A percentile compares a stretch with the other conserved stretches of the same genome.
Conservation (phyloP, 2,113 vertebrate species). For the Tragelaphus scriptus region DNA sequence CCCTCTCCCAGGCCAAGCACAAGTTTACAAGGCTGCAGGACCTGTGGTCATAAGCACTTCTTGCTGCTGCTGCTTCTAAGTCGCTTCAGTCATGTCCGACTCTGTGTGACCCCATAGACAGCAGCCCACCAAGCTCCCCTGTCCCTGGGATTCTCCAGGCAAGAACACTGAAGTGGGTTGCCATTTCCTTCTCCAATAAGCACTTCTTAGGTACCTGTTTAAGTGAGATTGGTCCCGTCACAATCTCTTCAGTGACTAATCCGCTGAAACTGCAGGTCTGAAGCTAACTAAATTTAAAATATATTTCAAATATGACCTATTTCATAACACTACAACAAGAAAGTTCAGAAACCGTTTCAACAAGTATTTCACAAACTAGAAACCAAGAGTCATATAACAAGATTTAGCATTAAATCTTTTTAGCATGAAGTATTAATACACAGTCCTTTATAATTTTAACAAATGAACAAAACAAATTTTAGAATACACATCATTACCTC, state of each 20-base stretch:
- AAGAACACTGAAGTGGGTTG: no score
- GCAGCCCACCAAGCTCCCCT: no score
- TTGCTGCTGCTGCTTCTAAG: no score
- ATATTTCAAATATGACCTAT: neutral
- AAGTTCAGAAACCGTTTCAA: conserved; percentile 39
- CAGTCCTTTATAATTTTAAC: neutral
- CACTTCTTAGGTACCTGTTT: neutral
- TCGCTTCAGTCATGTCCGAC: no score
- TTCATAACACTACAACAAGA: neutral
- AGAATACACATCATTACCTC: neutral
- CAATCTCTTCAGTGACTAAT: neutral
- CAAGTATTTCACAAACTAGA: conserved; percentile 35
- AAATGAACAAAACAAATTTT: neutral
- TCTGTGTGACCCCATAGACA: no score
- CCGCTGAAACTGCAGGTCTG: neutral
- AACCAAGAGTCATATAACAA: conserved; percentile 1
- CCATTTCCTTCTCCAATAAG: no score
- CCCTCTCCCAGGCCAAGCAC: neutral
- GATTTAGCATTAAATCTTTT: neutral
- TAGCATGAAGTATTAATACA: neutral
- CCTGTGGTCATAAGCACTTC: neutral
- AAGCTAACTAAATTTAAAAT: neutral
- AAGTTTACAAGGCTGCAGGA: neutral
- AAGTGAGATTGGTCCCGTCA: neutral
- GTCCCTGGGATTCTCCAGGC: no score